Base-by-base conservation (phyloP, 1,140 invertebrate genomes). In the Rhynchophorus ferrugineus region DNA sequence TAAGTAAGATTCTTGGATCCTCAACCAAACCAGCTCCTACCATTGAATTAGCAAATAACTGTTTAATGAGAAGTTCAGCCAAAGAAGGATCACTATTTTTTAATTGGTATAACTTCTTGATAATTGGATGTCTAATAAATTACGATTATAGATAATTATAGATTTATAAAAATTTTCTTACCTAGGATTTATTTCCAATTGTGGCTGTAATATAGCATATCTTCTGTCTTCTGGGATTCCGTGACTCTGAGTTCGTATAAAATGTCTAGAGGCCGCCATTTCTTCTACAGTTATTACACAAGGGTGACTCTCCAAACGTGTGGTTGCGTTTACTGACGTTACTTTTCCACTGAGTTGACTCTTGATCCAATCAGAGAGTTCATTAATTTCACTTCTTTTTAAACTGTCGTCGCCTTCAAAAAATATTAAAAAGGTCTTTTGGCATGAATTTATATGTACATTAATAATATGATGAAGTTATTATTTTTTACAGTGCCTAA, bases 41-140 rank as follows among this genome's bases (percentile, higher is more conserved):
- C 90, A 98, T 92, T 1, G 93, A 90, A 73, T 95, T 95, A 36
- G 84, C 83, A 67, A 95, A 96, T 8, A 98, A 67, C 85, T 96
- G 95, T 69, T 95, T 80, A 1, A 86, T 81, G 3, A 98, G 71
- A 56, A 95, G 75, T 61, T 85, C 79, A 0, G 90, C 92, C 47
- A 98, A 72, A 59, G 89, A 81, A 17, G 83, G 78, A 73, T 98
- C 83, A 9, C 71, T 75, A 2, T 76, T 79, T 41, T 79, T 82
- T 36, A 98, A 67, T 52, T 80, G 79, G 60, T 81, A 78, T 11
- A 98, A 71, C 69, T 95, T 95, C 65, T 91, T 90, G 44, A 98
- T 90, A 16, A 98, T 81, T 3, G 86, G 81, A 78, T 98, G 94
- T 65, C 85, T 89, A 66, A 58, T 24, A 48, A 60, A 17, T 49